phyloP scores from a whole-genome alignment of 2,888 invertebrate species.

The Orthonychiurus folsomi region DNA sequence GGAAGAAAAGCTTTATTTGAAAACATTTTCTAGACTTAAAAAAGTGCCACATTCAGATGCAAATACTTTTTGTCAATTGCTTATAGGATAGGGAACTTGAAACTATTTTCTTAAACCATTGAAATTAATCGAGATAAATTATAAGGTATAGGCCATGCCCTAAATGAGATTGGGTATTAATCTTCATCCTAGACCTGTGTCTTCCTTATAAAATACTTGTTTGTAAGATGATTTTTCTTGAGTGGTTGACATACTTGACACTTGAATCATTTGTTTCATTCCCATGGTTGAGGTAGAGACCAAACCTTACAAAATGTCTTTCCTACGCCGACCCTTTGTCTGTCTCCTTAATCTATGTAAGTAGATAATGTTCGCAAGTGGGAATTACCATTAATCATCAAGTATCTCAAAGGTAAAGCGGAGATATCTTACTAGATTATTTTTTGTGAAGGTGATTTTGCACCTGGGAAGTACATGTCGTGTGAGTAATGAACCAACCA shows the following conservation, averaged over 20 bases:
- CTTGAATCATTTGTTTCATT: neutral
- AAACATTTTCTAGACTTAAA: too few relatives aligned
- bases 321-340: neutral
- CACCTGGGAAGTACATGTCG: neutral
- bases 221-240: too few relatives aligned
- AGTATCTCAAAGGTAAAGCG: too few relatives aligned
- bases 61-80: too few relatives aligned
- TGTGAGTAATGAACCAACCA: neutral
- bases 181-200: too few relatives aligned
- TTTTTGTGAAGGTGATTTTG: too few relatives aligned
- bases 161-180: too few relatives aligned
- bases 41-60: too few relatives aligned
- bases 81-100: neutral
- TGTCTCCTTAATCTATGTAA: neutral
- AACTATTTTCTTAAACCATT: neutral
- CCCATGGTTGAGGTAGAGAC: neutral
- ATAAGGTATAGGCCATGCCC: neutral
- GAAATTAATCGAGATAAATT: neutral
- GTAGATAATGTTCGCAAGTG: neutral
- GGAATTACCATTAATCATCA: conserved; percentile 1
- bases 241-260: neutral
- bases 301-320: neutral
- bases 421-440: too few relatives aligned
- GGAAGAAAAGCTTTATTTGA: too few relatives aligned
- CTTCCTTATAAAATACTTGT: too few relatives aligned